Evolutionary conservation across 2,888 invertebrate genomes (phyloP).

Genomic region (Oligia fasciuncula): DNA sequence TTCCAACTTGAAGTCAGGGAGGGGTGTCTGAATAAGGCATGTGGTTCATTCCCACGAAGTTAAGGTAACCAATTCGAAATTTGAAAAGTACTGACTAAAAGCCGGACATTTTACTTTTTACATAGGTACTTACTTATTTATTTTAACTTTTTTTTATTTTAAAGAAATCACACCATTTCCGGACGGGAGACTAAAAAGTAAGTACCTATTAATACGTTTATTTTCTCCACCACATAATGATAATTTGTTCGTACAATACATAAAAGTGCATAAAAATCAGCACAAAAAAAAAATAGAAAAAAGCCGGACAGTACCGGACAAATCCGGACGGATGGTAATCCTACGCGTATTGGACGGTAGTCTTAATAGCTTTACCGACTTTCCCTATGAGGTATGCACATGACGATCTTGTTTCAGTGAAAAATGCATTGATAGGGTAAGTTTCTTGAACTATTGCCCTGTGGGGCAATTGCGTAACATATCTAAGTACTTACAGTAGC

Average conservation of each 20-base stretch:
- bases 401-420: conserved; percentile 7
- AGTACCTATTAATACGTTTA: not conserved
- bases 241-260: not conserved
- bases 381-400: conserved; percentile 34
- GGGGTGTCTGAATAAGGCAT: conserved; percentile 45
- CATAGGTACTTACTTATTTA: not conserved
- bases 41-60: conserved; percentile 12
- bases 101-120: not conserved
- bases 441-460: not conserved
- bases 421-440: conserved; percentile 40
- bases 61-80: not conserved
- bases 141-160: not conserved
- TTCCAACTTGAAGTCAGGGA: not conserved
- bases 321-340: not conserved
- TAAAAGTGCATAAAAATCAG: not conserved
- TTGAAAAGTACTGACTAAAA: not conserved
- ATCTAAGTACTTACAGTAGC: too few relatives aligned
- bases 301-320: not conserved
- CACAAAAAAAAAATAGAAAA: not conserved
- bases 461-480: too few relatives aligned
- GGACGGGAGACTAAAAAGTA: not conserved
- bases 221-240: not conserved
- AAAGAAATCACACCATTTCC: not conserved
- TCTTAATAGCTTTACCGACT: conserved; percentile 36
- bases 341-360: conserved; percentile 5